Percentiles rank a stretch among this genome's conserved stretches.
These are phyloP conservation scores for Garra rufa DNA, from an alignment of 2,113 vertebrate genomes.

Conservation along the genomic window DNA sequence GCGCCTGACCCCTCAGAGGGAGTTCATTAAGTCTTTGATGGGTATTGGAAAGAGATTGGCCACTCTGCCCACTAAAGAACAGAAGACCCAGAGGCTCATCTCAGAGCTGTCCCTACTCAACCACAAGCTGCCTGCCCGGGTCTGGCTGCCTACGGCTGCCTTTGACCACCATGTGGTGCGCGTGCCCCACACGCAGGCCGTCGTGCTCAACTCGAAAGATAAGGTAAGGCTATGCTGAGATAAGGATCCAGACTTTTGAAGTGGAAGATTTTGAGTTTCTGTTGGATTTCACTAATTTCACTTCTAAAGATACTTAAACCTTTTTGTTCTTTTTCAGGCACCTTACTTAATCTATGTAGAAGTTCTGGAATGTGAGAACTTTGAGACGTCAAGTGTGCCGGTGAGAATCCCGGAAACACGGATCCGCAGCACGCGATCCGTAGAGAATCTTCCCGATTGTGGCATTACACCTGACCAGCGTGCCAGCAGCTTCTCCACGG, in stretches of 20 bases:
- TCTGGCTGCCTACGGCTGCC: slow-evolving; percentile 91
- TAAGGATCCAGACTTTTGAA: background rate
- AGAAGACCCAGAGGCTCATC: slow-evolving; percentile 92
- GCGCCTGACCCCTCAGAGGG: slow-evolving; percentile 89
- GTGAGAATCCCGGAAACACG: slow-evolving; percentile 92
- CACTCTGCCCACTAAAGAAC: slow-evolving; percentile 94
- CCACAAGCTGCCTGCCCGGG: slow-evolving; percentile 91
- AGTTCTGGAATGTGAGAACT: slow-evolving; percentile 95
- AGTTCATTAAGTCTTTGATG: slow-evolving; percentile 95
- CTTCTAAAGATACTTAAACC: background rate
- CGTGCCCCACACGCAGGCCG: slow-evolving; percentile 92
- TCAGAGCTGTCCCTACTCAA: slow-evolving; percentile 94
- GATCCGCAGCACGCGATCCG: slow-evolving; percentile 92
- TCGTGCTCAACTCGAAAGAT: slow-evolving; percentile 96
- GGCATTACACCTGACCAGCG: slow-evolving; percentile 86
- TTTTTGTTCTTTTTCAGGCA: slow-evolving; percentile 74
- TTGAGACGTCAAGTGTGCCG: slow-evolving; percentile 89
- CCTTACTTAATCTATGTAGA: slow-evolving; percentile 97
- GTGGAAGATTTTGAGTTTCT: background rate
- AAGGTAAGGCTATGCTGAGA: slow-evolving; percentile 75
- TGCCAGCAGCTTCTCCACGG: slow-evolving; percentile 86
- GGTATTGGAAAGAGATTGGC: slow-evolving; percentile 93
- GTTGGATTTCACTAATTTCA: background rate
- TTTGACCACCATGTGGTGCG: slow-evolving; percentile 93
- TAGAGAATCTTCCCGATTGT: slow-evolving; percentile 93